Evolutionary conservation across 2,797 vertebrate genomes (phyloP), one percentile per base, ranked within the genome.

Genomic region (Paramormyrops hopkinsi): DNA sequence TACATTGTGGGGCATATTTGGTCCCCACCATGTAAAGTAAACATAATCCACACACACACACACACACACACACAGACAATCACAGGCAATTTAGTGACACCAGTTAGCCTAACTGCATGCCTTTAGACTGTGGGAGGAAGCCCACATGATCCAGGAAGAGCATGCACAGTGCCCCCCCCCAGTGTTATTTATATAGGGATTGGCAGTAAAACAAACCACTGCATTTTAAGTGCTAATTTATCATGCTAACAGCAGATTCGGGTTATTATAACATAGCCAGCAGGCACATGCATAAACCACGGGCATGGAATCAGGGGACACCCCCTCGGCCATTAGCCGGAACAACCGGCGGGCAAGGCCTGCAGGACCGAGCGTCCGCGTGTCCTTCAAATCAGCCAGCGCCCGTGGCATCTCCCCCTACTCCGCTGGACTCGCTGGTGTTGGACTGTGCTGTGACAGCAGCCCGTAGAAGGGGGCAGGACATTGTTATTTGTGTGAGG

Each of bases 351-450:
- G 12, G 69, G 69, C 37, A 19, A 1, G 29, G 4, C 11, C 65
- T 33, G 4, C 65, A 4, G 25, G 65, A 11, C 14, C 2, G 37
- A 44, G 37, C 0, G 37, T 19, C 37, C 6, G 37, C 2, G 5
- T 76, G 33, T 76, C 29, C 12, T 19, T 76, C 62, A 14, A 69
- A 33, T 29, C 69, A 33, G 25, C 62, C 62, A 1, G 22, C 3
- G 9, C 91, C 90, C 79, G 73, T 12, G 8, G 1, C 6, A 14
- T 1, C 91, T 92, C 90, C 92, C 0, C 73, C 91, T 89, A 92
- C 93, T 54, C 37, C 3, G 9, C 44, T 48, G 88, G 89, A 90
- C 93, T 50, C 11, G 14, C 84, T 93, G 91, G 93, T 93, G 92
- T 79, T 92, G 88, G 92, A 88, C 91, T 54, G 25, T 89, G 54